A percentile compares a stretch with the other conserved stretches of the same genome.
Conservation (phyloP, 2,888 invertebrate species). For the Cataglyphis cursor region DNA sequence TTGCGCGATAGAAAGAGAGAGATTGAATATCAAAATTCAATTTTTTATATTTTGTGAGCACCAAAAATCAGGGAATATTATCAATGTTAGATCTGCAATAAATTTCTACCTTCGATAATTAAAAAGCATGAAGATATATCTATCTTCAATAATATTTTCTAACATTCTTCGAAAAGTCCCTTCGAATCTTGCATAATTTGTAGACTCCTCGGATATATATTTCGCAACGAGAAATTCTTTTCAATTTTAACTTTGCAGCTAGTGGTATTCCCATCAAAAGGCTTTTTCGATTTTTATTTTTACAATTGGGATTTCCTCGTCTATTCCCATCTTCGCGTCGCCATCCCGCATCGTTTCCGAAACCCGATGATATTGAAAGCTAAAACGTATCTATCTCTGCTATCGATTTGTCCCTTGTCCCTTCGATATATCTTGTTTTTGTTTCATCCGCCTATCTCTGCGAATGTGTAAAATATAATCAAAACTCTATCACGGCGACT, state of each 20-base stretch:
- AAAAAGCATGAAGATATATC: background rate
- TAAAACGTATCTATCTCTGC: background rate
- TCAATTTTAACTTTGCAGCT: background rate
- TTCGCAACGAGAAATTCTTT: background rate
- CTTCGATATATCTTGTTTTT: constrained; percentile 21
- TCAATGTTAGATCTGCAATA: background rate
- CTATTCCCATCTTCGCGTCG: constrained; percentile 2
- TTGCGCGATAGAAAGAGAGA: too few relatives aligned
- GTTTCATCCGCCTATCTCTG: background rate
- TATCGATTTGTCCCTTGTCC: background rate
- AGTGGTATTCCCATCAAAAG: background rate
- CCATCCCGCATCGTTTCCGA: background rate
- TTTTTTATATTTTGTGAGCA: too few relatives aligned
- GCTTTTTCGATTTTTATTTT: constrained; percentile 23
- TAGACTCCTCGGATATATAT: background rate
- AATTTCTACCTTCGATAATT: background rate
- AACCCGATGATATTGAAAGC: constrained; percentile 33
- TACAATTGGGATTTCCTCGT: background rate
- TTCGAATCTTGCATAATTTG: background rate
- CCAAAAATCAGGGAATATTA: too few relatives aligned
- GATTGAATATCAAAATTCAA: too few relatives aligned
- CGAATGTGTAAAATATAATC: constrained; percentile 27
- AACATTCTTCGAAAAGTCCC: background rate
- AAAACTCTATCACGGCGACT: constrained; percentile 37
- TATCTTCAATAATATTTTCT: background rate